Evolutionary conservation across 2,797 vertebrate genomes (phyloP).

Genomic region (Moxostoma hubbsi): DNA sequence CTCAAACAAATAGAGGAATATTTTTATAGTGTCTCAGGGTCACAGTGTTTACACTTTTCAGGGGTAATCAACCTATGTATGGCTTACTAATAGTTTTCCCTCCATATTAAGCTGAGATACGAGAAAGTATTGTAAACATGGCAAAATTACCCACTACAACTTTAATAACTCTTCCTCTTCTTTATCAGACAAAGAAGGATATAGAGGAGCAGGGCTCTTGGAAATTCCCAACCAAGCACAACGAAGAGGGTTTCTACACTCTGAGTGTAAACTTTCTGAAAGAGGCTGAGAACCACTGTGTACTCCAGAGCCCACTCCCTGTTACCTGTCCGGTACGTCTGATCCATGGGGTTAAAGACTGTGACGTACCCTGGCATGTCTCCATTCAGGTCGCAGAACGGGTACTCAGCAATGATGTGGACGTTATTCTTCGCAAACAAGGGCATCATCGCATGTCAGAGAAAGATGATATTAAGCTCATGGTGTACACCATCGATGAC

Average conservation of each 20-base stretch:
- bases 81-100: not conserved
- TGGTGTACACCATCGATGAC: constrained; percentile 94
- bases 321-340: constrained; percentile 87
- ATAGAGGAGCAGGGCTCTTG: constrained; percentile 88
- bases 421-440: constrained; percentile 88
- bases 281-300: constrained; percentile 91
- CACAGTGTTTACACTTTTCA: too few species aligned
- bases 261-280: constrained; percentile 84
- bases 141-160: too few species aligned
- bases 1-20: too few species aligned
- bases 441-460: constrained; percentile 91
- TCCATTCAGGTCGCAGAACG: constrained; percentile 90
- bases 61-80: not conserved
- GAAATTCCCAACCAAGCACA: constrained; percentile 82
- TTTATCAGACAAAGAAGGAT: constrained; percentile 80
- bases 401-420: constrained; percentile 86
- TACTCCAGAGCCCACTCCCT: constrained; percentile 91
- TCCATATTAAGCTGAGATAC: too few species aligned
- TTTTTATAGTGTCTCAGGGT: too few species aligned
- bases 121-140: too few species aligned
- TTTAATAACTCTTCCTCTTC: constrained; percentile 8
- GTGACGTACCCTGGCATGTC: constrained; percentile 88
- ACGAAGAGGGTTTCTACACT: constrained; percentile 80
- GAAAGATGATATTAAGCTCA: constrained; percentile 91
- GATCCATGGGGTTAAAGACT: constrained; percentile 90